Conservation (phyloP, 2,113 vertebrate species). For the Myotis brandtii region DNA sequence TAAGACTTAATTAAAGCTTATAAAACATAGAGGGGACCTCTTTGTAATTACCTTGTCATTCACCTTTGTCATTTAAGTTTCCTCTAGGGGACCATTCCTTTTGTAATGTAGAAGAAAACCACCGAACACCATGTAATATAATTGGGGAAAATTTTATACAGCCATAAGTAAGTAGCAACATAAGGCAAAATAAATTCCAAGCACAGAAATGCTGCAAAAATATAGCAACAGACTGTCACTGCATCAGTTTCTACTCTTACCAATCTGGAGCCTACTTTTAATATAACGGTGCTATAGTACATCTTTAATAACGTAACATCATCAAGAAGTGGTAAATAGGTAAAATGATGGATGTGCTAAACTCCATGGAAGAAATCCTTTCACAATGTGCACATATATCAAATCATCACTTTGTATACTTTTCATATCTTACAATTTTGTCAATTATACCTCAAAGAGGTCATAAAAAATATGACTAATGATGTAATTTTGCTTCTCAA, state of each 20-base stretch:
- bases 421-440: not conserved
- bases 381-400: not conserved
- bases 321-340: not conserved
- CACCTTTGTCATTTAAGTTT: slow-evolving; percentile 56
- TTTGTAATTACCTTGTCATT: slow-evolving; percentile 56
- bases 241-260: not conserved
- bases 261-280: not conserved
- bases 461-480: not conserved
- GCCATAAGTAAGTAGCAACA: slow-evolving; percentile 38
- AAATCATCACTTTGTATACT: not conserved
- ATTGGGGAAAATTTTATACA: slow-evolving; percentile 32
- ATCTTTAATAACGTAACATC: not conserved
- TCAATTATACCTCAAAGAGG: not conserved
- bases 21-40: not conserved
- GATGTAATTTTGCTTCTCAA: not conserved
- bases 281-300: not conserved
- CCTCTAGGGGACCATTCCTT: not conserved
- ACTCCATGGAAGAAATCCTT: not conserved
- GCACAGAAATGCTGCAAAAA: slow-evolving; percentile 29
- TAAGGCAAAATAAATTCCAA: slow-evolving; percentile 36
- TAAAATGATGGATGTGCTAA: not conserved
- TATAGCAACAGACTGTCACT: not conserved
- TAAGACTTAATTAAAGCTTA: slow-evolving; percentile 55
- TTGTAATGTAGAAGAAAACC: slow-evolving; percentile 27
- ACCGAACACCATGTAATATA: not conserved